Base-by-base conservation (phyloP, 2,888 invertebrate genomes). In the Lochmaea capreae region DNA sequence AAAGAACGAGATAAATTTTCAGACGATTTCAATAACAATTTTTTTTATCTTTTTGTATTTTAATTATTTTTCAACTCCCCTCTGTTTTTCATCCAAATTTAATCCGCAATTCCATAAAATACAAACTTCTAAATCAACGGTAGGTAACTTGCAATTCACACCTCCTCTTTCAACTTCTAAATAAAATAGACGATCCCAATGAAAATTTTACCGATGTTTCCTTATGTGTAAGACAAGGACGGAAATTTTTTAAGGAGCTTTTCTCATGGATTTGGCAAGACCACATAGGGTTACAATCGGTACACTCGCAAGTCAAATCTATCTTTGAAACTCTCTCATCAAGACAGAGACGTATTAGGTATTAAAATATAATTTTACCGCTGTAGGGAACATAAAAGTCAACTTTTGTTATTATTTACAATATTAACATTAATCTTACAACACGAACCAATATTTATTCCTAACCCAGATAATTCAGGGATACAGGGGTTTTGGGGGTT, bases 241-340 rank as follows among this genome's bases (percentile, higher is more conserved):
- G 67, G 71, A 62, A 58, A 5, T 11, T 66, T 59, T 52, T 65
- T n/a, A 52, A 46, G n/a, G 39, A 18, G 62, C 52, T 65, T 68
- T 69, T 57, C 73, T 73, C 65, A 62, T 52, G 65, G 71, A 68
- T 65, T 58, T 71, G 57, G 69, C 73, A 68, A 61, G 76, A 76
- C 76, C 76, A 73, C 76, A 76, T 73, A 72, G 65, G 65, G 76
- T 66, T 73, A 66, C 66, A 68, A 65, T 59, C 67, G 67, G 67
- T 58, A 57, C 62, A 57, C 52, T 69, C 33, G 58, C 70, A 65
- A 67, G 72, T 72, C 70, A 74, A 67, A 76, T 76, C 76, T 49
- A 69, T 33, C 76, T 71, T 67, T 74, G 65, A 68, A 67, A 63
- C 52, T 71, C 65, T 59, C 43, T 18, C 33, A 22, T 69, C 57